Base-by-base conservation (phyloP, 2,797 vertebrate genomes). In the Malacoctenus gilli region DNA sequence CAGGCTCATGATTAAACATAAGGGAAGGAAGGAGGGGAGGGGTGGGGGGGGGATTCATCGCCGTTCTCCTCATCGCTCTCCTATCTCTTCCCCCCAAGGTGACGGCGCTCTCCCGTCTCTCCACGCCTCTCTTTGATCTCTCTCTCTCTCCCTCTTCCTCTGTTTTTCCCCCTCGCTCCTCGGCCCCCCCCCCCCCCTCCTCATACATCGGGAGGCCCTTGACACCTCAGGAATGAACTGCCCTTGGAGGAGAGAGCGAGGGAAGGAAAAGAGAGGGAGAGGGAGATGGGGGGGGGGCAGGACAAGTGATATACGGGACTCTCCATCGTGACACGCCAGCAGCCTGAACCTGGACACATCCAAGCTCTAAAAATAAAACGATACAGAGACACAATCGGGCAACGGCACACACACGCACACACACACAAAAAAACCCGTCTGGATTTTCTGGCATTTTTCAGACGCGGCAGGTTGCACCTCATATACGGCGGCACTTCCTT, bases 1-100 rank as follows among this genome's bases (percentile, higher is more conserved):
- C 75, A 55, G 56, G 71, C 76, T 86, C 80, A 84, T 84, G 87
- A 88, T 89, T 91, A 87, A 89, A 87, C 82, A 87, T 82, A 59
- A 81, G 63, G 68, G 28, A 43, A 35, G 19, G 54, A 62, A 78
- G 72, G 72, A 47, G 68, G 68, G 79, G 1, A 9, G 25, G 25
- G 25, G 25, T 5, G 25, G 25, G 25, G 25, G 25, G 50, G 68
- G 70, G 79, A 79, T 25, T 80, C 83, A 79, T 82, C 79, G 36
- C 47, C 19, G 28, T 49, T 13, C 58, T 55, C 68, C 20, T 77
- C 75, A 74, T 66, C 32, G n/a, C 63, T 64, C 69, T 73, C 54
- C 12, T 43, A 58, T 50, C 71, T 51, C 72, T 58, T 31, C 60
- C 56, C 56, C 52, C 58, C 78, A 83, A 84, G 82, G 82, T 87